Percentiles rank a stretch among this genome's conserved stretches.
These are phyloP conservation scores for Chelonoidis abingdonii DNA, from an alignment of 2,113 vertebrate species.

Conservation along the genomic window DNA sequence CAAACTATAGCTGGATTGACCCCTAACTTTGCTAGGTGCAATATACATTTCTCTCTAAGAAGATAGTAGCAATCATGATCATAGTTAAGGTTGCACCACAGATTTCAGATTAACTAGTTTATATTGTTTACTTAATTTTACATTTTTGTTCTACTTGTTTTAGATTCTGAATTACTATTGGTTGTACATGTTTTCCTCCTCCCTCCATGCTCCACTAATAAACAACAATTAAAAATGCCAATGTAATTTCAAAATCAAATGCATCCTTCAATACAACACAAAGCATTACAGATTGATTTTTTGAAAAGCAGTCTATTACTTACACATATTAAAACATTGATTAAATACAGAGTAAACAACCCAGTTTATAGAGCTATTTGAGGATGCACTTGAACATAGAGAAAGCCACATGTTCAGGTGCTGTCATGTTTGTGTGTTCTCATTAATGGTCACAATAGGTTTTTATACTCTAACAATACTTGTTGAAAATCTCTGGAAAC, in stretches of 20 bases:
- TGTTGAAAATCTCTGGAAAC: background rate
- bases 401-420: background rate
- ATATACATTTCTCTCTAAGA: background rate
- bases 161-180: background rate
- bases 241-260: background rate
- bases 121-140: background rate
- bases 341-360: background rate
- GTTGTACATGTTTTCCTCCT: background rate
- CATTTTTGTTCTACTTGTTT: background rate
- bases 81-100: background rate
- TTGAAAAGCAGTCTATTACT: background rate
- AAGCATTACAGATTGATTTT: background rate
- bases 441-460: background rate
- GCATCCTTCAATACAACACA: background rate
- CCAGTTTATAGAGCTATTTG: background rate
- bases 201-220: background rate
- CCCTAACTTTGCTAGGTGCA: background rate
- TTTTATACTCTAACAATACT: background rate
- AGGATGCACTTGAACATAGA: background rate
- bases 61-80: background rate
- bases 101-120: background rate
- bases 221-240: background rate
- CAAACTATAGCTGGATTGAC: background rate
- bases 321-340: background rate
- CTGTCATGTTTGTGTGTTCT: background rate